Conservation (phyloP, 2,888 invertebrate species). For the Agriopis aurantiaria region DNA sequence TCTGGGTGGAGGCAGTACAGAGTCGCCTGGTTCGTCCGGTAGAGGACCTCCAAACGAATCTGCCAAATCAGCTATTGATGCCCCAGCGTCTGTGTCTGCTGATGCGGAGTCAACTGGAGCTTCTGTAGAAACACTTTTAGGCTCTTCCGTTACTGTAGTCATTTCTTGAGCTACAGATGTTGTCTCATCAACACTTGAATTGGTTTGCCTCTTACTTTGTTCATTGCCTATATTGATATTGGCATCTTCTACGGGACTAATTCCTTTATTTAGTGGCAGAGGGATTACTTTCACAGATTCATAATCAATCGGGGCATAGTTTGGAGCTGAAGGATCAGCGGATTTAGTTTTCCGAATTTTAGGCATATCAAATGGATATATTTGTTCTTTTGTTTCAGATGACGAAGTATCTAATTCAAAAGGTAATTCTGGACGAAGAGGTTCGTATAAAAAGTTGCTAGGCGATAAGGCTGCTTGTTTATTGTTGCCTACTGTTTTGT, state of each 20-base stretch:
- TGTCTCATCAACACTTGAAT: conserved; percentile 54
- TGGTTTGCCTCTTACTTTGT: conserved; percentile 72
- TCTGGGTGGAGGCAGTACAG: conserved; percentile 88
- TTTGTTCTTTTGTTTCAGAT: conserved; percentile 68
- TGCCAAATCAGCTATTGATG: conserved; percentile 89
- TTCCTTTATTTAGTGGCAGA: conserved; percentile 72
- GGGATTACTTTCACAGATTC: conserved; percentile 80
- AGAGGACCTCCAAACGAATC: conserved; percentile 92
- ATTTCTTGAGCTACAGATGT: conserved; percentile 43
- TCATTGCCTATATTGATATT: conserved; percentile 60
- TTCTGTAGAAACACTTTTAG: conserved; percentile 58
- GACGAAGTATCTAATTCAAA: conserved; percentile 77
- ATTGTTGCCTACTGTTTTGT: conserved; percentile 50
- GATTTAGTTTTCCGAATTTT: conserved; percentile 66
- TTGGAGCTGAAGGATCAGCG: conserved; percentile 49
- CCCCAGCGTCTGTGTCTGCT: conserved; percentile 80
- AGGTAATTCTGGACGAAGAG: conserved; percentile 70
- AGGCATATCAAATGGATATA: conserved; percentile 74
- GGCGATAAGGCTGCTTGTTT: conserved; percentile 53
- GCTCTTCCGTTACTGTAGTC: conserved; percentile 55
- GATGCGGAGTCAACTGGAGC: conserved; percentile 64
- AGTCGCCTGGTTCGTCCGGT: conserved; percentile 85
- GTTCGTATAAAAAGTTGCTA: conserved; percentile 73
- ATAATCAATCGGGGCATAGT: conserved; percentile 76
- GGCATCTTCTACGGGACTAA: conserved; percentile 68